Percentiles rank a stretch among this genome's conserved stretches.
These are phyloP conservation scores for Pseudococcus jackbeardsleyi DNA, from an alignment of 2,888 invertebrate species.

Conservation along the genomic window DNA sequence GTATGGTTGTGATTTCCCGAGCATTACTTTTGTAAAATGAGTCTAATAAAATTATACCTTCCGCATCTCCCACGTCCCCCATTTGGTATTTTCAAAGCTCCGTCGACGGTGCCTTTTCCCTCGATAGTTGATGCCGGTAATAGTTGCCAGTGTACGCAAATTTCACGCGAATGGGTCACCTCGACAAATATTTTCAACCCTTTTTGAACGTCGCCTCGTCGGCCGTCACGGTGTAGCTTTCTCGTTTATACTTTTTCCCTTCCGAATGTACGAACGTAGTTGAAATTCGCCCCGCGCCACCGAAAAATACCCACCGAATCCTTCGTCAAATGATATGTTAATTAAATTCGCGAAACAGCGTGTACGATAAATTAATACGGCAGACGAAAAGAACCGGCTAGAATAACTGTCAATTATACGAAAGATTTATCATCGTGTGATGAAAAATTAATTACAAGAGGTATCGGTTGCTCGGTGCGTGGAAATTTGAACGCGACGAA, in stretches of 20 bases:
- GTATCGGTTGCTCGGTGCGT: too few species aligned
- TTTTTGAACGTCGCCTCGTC: not conserved
- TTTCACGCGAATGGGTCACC: conserved; percentile 23
- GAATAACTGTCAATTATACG: not conserved
- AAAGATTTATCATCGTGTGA: not conserved
- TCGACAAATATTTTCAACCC: conserved; percentile 14
- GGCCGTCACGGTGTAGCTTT: not conserved
- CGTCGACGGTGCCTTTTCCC: not conserved
- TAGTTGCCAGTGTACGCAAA: not conserved
- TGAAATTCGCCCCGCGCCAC: not conserved
- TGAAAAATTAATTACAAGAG: not conserved
- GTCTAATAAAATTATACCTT: conserved; percentile 12
- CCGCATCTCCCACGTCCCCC: not conserved
- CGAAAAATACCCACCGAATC: not conserved
- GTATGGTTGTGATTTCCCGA: not conserved
- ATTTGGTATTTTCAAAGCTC: not conserved
- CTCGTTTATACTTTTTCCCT: too few species aligned
- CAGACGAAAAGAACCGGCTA: not conserved
- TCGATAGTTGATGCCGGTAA: not conserved
- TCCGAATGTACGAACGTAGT: too few species aligned
- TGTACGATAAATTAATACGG: not conserved
- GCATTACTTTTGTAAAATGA: not conserved
- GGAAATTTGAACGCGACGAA: too few species aligned
- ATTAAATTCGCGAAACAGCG: not conserved
- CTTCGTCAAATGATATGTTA: conserved; percentile 2